phyloP scores from a whole-genome alignment of 2,888 invertebrate species.

The Lucinisca nassula region DNA sequence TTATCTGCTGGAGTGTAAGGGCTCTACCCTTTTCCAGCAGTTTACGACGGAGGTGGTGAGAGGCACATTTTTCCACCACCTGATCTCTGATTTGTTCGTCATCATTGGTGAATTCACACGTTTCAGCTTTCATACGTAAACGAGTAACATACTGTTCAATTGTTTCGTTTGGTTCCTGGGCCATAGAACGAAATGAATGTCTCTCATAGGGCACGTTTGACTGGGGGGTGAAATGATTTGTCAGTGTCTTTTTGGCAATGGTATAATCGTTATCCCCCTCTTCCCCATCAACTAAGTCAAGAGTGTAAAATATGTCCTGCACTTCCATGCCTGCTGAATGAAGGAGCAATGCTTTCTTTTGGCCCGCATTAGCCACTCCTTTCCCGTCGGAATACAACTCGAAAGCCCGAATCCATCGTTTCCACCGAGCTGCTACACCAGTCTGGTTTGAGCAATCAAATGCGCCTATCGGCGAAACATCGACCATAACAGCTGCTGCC shows the following conservation, averaged over 20 bases:
- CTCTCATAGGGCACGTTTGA: constrained; percentile 44
- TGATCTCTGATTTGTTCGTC: constrained; percentile 61
- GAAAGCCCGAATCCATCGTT: constrained; percentile 52
- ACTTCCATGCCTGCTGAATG: too few relatives aligned
- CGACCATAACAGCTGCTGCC: too few relatives aligned
- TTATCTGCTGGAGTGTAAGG: constrained; percentile 38
- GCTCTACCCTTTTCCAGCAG: constrained; percentile 40
- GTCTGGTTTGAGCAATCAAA: too few relatives aligned
- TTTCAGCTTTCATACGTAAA: constrained; percentile 31
- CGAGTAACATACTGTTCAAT: constrained; percentile 54
- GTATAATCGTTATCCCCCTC: too few relatives aligned
- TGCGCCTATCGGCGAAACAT: too few relatives aligned
- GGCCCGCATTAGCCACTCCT: too few relatives aligned
- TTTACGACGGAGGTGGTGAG: constrained; percentile 50
- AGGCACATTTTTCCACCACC: constrained; percentile 56
- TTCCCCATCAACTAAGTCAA: too few relatives aligned
- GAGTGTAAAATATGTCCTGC: too few relatives aligned
- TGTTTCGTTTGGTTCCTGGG: constrained; percentile 43
- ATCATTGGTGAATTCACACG: constrained; percentile 46
- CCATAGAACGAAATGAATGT: constrained; percentile 43
- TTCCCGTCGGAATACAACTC: too few relatives aligned
- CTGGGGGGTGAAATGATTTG: constrained; percentile 25
- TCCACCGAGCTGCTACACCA: too few relatives aligned
- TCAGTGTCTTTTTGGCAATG: constrained; percentile 30
- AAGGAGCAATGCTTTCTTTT: too few relatives aligned